Evolutionary conservation across 2,113 vertebrate genomes (phyloP), one percentile per base, ranked within the genome.

Genomic region (Dermatemys mawii): DNA sequence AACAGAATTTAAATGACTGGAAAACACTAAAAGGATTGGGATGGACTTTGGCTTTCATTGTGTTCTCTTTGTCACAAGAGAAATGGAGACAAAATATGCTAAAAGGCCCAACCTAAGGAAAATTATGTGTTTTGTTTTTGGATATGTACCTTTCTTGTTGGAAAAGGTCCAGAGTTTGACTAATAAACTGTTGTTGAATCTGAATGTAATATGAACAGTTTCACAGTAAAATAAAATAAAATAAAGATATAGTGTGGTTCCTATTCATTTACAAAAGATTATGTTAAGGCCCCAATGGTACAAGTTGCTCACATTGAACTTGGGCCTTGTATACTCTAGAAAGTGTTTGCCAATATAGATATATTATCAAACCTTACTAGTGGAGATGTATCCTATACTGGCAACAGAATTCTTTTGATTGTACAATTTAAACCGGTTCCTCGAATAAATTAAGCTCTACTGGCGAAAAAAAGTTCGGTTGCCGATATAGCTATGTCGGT

Each of bases 371-470:
- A 94, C 73, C 2, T 49, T 95, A 86, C 53, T 41, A 85, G 78
- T 50, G 63, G 86, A 83, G 50, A 80, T 50, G 27, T 32, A 78
- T 73, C 46, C 88, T 90, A 46, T 91, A 60, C 84, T 95, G 89
- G 41, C 78, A 86, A 57, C 54, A 87, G 35, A 92, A 76, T 75
- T 94, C 94, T 91, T 93, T 14, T 93, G 79, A 91, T 93, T 86
- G 86, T 91, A 83, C 35, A 91, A 84, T 87, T 94, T 93, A 87
- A 84, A 84, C 92, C 78, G 48, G 3, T 85, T 95, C 92, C 49
- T 57, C 81, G 75, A 91, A 90, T 73, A 95, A 92, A 41, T 88
- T 49, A 84, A 96, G 41, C 21, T 70, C 26, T 50, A 57, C 48
- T 89, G 84, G 70, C 57, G 70, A 92, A 88, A 88, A 14, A 35